phyloP scores from a whole-genome alignment of 2,113 vertebrate species.

The Sinocyclocheilus anophthalmus region DNA sequence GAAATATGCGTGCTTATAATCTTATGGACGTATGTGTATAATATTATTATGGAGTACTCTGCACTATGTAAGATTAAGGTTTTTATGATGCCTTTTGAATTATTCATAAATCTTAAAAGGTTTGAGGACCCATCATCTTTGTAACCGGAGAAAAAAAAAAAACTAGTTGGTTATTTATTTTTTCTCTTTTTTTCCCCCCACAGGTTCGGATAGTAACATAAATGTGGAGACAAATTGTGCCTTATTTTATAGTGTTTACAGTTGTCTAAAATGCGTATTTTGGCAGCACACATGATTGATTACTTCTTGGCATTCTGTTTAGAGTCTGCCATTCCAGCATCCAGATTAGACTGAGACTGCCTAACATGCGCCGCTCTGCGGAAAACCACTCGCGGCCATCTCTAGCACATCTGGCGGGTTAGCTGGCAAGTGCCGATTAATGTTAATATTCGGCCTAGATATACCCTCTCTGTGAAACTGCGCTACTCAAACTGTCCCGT shows the following conservation, averaged over 20 bases:
- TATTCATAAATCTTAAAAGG: no score
- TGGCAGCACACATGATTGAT: background rate
- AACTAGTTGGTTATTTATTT: background rate
- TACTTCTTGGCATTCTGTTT: background rate
- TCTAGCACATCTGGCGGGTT: no score
- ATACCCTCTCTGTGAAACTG: no score
- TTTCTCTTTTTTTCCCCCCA: background rate
- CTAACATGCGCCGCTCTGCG: no score
- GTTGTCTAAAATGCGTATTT: background rate
- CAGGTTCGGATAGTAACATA: background rate
- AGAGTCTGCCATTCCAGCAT: background rate
- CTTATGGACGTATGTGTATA: background rate
- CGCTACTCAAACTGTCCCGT: conserved; percentile 74
- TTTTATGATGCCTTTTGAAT: background rate
- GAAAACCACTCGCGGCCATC: no score
- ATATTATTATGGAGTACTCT: background rate
- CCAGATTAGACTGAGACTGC: background rate
- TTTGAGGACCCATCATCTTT: background rate
- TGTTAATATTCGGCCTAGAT: no score
- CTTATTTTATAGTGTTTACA: no score
- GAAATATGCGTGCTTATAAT: background rate
- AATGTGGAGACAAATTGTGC: background rate
- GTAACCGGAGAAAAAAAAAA: background rate
- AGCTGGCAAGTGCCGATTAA: no score
- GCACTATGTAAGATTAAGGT: background rate